These are phyloP conservation scores for Molossus molossus DNA, from an alignment of 2,797 vertebrate genomes.

Conservation along the genomic window DNA sequence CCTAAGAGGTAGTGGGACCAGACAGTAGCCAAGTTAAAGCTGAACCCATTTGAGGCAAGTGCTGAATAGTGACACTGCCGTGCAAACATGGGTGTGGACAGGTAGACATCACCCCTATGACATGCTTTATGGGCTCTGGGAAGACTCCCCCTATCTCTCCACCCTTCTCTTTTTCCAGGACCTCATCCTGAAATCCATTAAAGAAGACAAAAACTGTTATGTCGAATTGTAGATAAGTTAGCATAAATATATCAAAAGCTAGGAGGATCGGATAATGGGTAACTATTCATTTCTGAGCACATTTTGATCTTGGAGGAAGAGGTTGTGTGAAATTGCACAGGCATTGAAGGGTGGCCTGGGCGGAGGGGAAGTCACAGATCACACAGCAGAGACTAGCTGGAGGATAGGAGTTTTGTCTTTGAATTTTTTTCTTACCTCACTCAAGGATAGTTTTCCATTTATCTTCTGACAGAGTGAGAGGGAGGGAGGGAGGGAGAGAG, in stretches of 20 bases:
- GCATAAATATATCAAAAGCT: background rate
- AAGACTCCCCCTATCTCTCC: background rate
- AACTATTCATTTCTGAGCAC: background rate
- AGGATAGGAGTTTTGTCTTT: background rate
- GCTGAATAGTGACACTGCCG: background rate
- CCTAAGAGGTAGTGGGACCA: background rate
- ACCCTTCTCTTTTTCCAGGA: background rate
- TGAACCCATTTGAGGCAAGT: background rate
- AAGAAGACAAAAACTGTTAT: background rate
- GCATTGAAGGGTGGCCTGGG: background rate
- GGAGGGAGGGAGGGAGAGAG: too few relatives aligned
- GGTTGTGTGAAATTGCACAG: background rate
- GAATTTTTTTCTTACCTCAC: background rate
- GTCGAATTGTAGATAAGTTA: background rate
- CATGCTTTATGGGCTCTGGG: background rate
- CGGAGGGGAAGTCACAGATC: background rate
- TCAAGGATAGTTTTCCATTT: too few relatives aligned
- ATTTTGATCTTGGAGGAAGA: background rate
- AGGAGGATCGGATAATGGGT: background rate
- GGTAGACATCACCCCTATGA: rapidly evolving
- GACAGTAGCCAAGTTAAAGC: background rate
- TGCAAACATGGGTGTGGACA: background rate
- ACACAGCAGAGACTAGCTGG: background rate
- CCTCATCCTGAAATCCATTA: background rate
- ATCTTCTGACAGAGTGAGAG: too few relatives aligned